Evolutionary conservation across 2,113 vertebrate species (phyloP).

Genomic region (Psittacula cyanocephala): DNA sequence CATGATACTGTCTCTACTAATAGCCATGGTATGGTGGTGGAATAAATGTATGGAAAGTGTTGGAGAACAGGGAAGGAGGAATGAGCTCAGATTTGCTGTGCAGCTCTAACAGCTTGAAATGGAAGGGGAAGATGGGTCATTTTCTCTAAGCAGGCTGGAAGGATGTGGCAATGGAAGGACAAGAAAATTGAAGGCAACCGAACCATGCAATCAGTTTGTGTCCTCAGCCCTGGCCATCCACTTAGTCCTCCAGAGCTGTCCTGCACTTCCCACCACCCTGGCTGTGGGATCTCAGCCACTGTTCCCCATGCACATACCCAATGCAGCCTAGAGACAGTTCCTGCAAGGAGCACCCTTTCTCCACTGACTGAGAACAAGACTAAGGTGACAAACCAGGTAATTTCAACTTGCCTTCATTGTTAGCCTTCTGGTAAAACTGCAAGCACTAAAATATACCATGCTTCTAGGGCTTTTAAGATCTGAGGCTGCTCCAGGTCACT

Average conservation of each 20-base stretch:
- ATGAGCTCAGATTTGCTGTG: conserved; percentile 23
- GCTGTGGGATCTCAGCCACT: not conserved
- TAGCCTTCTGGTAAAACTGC: not conserved
- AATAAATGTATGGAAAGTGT: conserved; percentile 57
- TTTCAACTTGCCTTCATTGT: not conserved
- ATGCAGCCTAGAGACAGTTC: not conserved
- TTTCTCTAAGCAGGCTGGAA: conserved; percentile 29
- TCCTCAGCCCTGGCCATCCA: not conserved
- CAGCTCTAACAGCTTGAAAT: conserved; percentile 31
- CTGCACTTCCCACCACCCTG: not conserved
- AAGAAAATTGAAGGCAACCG: conserved; percentile 17
- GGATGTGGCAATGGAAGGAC: conserved; percentile 37
- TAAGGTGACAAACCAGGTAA: not conserved
- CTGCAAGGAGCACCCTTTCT: not conserved
- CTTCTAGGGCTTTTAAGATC: not conserved
- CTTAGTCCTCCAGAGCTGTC: conserved; percentile 36
- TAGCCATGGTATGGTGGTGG: conserved; percentile 32
- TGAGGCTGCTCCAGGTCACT: not conserved
- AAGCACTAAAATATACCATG: not conserved
- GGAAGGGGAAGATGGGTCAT: not conserved
- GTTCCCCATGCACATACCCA: not conserved
- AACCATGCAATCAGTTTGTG: not conserved
- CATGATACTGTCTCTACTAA: not conserved
- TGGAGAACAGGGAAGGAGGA: conserved; percentile 21
- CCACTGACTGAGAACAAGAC: not conserved